These are phyloP conservation scores for Drosophila meridiana DNA, from an alignment of 2,888 invertebrate species.

Conservation along the genomic window DNA sequence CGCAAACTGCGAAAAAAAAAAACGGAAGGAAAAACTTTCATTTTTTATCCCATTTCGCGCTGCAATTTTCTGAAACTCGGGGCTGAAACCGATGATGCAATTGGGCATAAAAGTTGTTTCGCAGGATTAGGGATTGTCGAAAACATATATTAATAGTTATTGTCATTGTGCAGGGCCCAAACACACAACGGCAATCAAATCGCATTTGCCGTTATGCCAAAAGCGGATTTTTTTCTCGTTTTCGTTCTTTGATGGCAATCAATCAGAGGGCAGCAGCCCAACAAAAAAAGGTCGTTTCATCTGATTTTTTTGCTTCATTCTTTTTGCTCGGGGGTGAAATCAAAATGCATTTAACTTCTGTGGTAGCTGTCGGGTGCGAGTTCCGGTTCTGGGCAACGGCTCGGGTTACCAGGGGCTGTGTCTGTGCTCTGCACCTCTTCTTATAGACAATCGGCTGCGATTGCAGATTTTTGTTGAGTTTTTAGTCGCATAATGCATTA, in stretches of 20 bases:
- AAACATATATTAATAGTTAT: constrained; percentile 78
- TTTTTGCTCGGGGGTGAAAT: constrained; percentile 58
- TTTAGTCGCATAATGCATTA: constrained; percentile 4
- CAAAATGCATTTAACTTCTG: constrained; percentile 80
- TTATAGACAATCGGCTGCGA: constrained; percentile 9
- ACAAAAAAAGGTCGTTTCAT: constrained; percentile 47
- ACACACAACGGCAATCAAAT: constrained; percentile 67
- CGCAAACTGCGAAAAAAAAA: constrained; percentile 15
- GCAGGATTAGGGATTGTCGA: constrained; percentile 69
- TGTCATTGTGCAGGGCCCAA: constrained; percentile 48
- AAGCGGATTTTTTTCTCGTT: constrained; percentile 67
- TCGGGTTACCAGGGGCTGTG: constrained; percentile 38
- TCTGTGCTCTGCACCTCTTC: constrained; percentile 13
- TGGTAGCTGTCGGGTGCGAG: constrained; percentile 50
- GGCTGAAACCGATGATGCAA: constrained; percentile 52
- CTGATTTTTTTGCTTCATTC: constrained; percentile 43
- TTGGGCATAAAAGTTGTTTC: constrained; percentile 64
- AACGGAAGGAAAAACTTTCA: constrained; percentile 36
- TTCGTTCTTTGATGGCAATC: constrained; percentile 74
- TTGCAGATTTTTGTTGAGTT: not conserved
- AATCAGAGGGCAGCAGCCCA: constrained; percentile 64
- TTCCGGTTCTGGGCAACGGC: not conserved
- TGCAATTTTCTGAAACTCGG: constrained; percentile 42
- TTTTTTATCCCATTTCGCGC: constrained; percentile 40
- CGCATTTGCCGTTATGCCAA: constrained; percentile 74